phyloP scores from a whole-genome alignment of 1,140 invertebrate species.

The Charaxes varanes region DNA sequence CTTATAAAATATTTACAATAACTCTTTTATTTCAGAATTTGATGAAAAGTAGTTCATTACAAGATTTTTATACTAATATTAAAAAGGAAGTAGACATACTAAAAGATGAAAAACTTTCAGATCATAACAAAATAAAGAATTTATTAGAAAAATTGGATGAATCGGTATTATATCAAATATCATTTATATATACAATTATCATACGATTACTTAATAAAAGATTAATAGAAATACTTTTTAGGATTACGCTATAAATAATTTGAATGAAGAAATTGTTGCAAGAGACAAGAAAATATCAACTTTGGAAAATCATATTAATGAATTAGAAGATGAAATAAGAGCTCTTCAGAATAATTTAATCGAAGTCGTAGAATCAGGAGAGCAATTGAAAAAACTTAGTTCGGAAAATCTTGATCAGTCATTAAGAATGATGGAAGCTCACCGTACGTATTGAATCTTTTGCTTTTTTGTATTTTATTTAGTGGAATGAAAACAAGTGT shows the following conservation, averaged over 20 bases:
- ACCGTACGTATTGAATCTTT: conserved; percentile 39
- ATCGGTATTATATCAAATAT: conserved; percentile 30
- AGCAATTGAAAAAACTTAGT: conserved; percentile 42
- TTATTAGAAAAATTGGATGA: conserved; percentile 45
- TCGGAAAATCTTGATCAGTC: conserved; percentile 44
- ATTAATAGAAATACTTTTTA: conserved; percentile 25
- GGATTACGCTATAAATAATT: conserved; percentile 41
- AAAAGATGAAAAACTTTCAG: conserved; percentile 40
- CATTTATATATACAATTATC: background rate
- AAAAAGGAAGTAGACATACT: conserved; percentile 43
- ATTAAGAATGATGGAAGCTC: conserved; percentile 45
- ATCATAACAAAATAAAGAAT: conserved; percentile 37
- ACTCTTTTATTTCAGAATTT: conserved; percentile 23
- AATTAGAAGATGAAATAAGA: conserved; percentile 50
- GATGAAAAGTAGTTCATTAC: conserved; percentile 11
- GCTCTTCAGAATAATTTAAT: conserved; percentile 35
- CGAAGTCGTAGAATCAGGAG: conserved; percentile 37
- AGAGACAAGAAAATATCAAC: conserved; percentile 47
- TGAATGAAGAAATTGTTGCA: conserved; percentile 39
- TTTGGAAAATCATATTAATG: conserved; percentile 58
- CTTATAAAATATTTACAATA: conserved; percentile 2
- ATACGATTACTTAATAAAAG: too few relatives aligned
- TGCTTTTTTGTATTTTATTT: background rate
- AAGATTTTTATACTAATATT: conserved; percentile 24
- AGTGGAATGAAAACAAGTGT: background rate